Conservation (phyloP, 2,113 vertebrate genomes). For the Caranx ignobilis region DNA sequence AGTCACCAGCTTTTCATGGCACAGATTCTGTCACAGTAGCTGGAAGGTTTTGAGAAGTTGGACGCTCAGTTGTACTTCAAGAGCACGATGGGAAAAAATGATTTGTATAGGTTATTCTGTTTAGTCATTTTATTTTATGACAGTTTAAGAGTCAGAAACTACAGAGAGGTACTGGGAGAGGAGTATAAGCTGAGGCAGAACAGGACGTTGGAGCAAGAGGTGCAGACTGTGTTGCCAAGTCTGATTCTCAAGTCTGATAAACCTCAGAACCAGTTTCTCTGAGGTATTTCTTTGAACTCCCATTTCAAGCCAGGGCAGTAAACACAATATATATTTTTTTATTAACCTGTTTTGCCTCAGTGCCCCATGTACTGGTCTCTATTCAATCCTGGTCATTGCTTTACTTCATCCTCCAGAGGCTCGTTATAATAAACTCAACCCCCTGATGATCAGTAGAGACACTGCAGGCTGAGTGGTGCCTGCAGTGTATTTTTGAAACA, state of each 20-base stretch:
- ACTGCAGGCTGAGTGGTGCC: background rate
- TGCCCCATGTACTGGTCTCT: background rate
- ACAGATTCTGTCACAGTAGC: too few relatives aligned
- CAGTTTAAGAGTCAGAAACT: background rate
- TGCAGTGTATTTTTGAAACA: background rate
- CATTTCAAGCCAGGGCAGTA: background rate
- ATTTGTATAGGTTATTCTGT: background rate
- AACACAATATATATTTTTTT: background rate
- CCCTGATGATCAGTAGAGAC: background rate
- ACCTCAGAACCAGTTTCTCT: background rate
- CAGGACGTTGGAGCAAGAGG: background rate
- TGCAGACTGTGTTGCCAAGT: rapidly evolving
- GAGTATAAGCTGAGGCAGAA: background rate
- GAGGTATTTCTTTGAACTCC: background rate
- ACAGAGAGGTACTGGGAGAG: background rate
- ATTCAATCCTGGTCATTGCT: background rate
- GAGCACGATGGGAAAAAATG: background rate
- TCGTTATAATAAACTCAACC: constrained; percentile 15
- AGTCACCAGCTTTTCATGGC: background rate
- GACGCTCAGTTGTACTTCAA: background rate
- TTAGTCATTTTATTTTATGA: background rate
- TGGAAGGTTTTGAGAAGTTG: background rate
- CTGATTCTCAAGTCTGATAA: background rate
- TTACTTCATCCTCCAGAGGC: background rate
- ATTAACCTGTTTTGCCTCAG: too few relatives aligned